These are phyloP conservation scores for Patella pellucida DNA, from an alignment of 2,888 invertebrate species.

Conservation along the genomic window DNA sequence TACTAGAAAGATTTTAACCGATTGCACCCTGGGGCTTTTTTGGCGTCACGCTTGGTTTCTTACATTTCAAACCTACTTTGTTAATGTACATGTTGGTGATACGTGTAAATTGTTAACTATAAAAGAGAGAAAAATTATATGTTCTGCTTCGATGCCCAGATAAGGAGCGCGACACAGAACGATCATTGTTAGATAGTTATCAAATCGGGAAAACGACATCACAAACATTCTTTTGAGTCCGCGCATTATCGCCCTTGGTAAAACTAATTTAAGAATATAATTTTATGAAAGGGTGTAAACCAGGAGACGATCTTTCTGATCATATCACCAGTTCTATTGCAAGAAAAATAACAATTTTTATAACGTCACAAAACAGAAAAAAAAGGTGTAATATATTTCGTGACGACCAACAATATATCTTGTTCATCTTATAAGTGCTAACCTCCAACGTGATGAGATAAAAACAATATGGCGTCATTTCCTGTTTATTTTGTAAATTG, in stretches of 20 bases:
- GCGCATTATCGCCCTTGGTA: not conserved
- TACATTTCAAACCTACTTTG: slow-evolving; percentile 6
- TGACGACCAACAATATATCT: no score
- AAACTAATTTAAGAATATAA: slow-evolving; percentile 6
- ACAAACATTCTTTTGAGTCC: not conserved
- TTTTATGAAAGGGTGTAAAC: slow-evolving; percentile 3
- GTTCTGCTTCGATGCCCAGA: not conserved
- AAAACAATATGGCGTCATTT: no score
- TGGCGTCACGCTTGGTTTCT: not conserved
- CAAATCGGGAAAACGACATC: not conserved
- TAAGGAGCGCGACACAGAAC: not conserved
- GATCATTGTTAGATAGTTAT: slow-evolving; percentile 7
- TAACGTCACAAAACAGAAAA: no score
- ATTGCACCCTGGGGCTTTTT: no score
- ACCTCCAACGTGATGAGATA: no score
- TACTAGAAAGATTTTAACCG: no score
- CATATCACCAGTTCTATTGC: not conserved
- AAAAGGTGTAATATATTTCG: no score
- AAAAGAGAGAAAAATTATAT: not conserved
- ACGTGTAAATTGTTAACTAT: slow-evolving; percentile 2
- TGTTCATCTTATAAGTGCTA: no score
- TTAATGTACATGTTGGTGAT: slow-evolving; percentile 2
- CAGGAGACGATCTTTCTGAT: not conserved
- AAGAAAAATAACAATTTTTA: no score
- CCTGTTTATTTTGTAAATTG: no score